phyloP scores from a whole-genome alignment of 2,888 invertebrate species.

The Zygaena filipendulae region DNA sequence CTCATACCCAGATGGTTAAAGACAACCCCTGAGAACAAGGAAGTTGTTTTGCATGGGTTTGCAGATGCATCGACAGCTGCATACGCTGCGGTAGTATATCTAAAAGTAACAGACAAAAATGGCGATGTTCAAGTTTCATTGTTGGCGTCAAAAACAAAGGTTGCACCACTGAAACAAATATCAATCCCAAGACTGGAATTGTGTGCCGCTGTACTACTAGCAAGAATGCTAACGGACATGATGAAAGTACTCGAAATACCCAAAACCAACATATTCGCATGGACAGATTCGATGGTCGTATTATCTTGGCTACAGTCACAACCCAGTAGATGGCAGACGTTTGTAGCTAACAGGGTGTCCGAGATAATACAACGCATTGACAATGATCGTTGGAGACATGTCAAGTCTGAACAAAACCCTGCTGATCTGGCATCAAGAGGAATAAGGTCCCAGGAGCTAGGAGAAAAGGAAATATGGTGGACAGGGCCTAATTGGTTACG shows the following conservation, averaged over 20 bases:
- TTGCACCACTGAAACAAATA: conserved; percentile 13
- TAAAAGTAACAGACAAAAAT: too few species aligned
- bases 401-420: conserved; percentile 16
- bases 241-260: conserved; percentile 5
- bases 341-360: conserved; percentile 11
- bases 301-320: conserved; percentile 15
- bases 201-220: conserved; percentile 10
- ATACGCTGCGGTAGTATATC: conserved; percentile 16
- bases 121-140: too few species aligned
- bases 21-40: too few species aligned
- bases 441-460: conserved; percentile 6
- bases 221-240: conserved; percentile 14
- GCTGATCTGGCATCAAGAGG: conserved; percentile 18
- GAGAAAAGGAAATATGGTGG: conserved; percentile 13
- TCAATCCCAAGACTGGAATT: conserved; percentile 12
- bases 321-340: conserved; percentile 9
- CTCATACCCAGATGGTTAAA: conserved; percentile 12
- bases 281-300: conserved; percentile 15
- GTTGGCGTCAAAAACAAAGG: conserved; percentile 13
- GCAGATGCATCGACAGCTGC: conserved; percentile 5
- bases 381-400: conserved; percentile 14
- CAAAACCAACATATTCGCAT: conserved; percentile 6
- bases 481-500: conserved; percentile 10
- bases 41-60: conserved; percentile 1
- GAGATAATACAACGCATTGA: conserved; percentile 13